phyloP scores from a whole-genome alignment of 2,113 vertebrate species.

The Hemiscyllium ocellatum region DNA sequence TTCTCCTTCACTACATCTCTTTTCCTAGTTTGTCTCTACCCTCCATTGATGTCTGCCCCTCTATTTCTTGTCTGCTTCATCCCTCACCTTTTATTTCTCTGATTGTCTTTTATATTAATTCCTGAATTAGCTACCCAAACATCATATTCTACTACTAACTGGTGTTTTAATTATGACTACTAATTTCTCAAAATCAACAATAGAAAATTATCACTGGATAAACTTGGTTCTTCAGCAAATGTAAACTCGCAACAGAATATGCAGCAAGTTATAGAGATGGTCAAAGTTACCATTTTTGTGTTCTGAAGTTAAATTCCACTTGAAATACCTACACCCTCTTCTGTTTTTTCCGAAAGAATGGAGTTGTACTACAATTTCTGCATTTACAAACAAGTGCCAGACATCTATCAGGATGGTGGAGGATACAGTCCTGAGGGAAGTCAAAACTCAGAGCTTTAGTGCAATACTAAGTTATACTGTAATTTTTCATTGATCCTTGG shows the following conservation, averaged over 20 bases:
- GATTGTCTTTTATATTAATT: neutral
- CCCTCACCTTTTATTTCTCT: neutral
- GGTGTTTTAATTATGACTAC: neutral
- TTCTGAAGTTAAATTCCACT: too few relatives aligned
- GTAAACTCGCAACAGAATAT: neutral
- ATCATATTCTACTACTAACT: neutral
- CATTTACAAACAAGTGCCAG: neutral
- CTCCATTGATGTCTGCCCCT: too few relatives aligned
- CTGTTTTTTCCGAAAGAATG: neutral
- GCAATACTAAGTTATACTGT: neutral
- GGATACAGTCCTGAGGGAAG: neutral
- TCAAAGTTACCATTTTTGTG: neutral
- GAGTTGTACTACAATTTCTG: neutral
- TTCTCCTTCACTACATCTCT: neutral
- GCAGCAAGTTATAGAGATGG: too few relatives aligned
- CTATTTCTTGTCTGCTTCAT: neutral
- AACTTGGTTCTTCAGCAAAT: neutral
- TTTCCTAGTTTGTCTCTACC: neutral
- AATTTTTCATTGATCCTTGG: neutral
- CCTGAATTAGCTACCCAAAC: neutral
- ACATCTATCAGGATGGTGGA: neutral
- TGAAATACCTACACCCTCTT: neutral
- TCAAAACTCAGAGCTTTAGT: slow-evolving; percentile 8
- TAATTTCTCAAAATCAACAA: neutral
- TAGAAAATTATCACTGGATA: neutral